Percentiles rank a stretch among this genome's conserved stretches.
Evolutionary conservation across 2,888 invertebrate species (phyloP).

Genomic region (Taphrorychus bicolor): DNA sequence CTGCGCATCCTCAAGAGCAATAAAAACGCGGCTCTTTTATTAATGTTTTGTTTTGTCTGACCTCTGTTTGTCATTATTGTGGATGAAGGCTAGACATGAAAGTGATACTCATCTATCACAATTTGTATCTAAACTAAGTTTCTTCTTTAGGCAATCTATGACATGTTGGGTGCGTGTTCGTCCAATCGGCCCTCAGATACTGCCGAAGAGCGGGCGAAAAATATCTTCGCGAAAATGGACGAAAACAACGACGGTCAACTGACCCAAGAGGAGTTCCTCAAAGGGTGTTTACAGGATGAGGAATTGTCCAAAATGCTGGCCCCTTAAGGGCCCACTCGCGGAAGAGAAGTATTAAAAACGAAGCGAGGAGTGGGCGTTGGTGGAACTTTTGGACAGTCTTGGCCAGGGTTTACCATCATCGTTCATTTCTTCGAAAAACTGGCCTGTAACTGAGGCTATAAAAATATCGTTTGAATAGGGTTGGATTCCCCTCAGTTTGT

Average conservation of each 20-base stretch:
- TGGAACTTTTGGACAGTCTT: not conserved
- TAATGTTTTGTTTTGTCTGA: no score
- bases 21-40: no score
- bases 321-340: slow-evolving; percentile 69
- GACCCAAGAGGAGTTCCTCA: slow-evolving; percentile 97
- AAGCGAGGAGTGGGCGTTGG: not conserved
- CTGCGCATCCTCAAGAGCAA: no score
- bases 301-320: slow-evolving; percentile 94
- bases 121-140: no score
- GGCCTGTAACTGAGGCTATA: slow-evolving; percentile 23
- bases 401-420: no score
- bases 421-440: not conserved
- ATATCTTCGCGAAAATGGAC: slow-evolving; percentile 99
- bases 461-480: not conserved
- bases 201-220: slow-evolving; percentile 97
- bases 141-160: slow-evolving; percentile 93
- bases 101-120: no score
- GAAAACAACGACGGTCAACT: slow-evolving; percentile 98
- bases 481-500: not conserved
- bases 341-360: not conserved
- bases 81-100: no score
- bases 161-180: slow-evolving; percentile 98
- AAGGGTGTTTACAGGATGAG: slow-evolving; percentile 96
- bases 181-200: slow-evolving; percentile 95
- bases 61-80: no score